Conservation (phyloP, 2,888 invertebrate species). For the Hypselothyrea guttata region DNA sequence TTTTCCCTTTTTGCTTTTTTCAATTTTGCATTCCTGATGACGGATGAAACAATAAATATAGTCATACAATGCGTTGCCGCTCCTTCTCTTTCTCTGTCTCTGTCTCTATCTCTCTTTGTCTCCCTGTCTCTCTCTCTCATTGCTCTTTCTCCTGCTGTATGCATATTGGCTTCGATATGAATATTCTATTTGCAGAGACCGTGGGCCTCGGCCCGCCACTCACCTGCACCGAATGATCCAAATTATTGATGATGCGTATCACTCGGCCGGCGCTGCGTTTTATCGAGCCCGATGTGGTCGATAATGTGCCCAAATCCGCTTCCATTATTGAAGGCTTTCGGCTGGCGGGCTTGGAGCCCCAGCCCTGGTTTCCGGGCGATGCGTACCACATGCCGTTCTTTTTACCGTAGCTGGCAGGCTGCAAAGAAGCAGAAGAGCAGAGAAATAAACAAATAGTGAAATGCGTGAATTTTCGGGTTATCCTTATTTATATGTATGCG, state of each 20-base stretch:
- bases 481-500: constrained; percentile 1
- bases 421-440: constrained; percentile 43
- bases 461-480: constrained; percentile 29
- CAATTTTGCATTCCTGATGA: constrained; percentile 29
- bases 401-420: constrained; percentile 95
- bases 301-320: constrained; percentile 87
- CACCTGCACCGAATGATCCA: constrained; percentile 95
- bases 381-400: constrained; percentile 95
- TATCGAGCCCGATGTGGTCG: constrained; percentile 85
- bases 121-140: too few species aligned
- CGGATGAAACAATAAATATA: constrained; percentile 49
- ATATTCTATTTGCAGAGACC: neutral
- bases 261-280: constrained; percentile 93
- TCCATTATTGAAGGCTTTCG: constrained; percentile 93
- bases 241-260: constrained; percentile 96
- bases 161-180: neutral
- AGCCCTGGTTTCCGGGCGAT: constrained; percentile 84
- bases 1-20: constrained; percentile 6
- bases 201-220: constrained; percentile 42
- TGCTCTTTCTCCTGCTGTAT: neutral
- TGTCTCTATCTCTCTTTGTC: too few species aligned
- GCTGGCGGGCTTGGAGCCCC: constrained; percentile 88
- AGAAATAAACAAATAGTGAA: constrained; percentile 45
- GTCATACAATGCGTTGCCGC: constrained; percentile 2
- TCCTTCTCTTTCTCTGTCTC: too few species aligned